phyloP scores from a whole-genome alignment of 2,113 vertebrate genomes.

The Cettia cetti region DNA sequence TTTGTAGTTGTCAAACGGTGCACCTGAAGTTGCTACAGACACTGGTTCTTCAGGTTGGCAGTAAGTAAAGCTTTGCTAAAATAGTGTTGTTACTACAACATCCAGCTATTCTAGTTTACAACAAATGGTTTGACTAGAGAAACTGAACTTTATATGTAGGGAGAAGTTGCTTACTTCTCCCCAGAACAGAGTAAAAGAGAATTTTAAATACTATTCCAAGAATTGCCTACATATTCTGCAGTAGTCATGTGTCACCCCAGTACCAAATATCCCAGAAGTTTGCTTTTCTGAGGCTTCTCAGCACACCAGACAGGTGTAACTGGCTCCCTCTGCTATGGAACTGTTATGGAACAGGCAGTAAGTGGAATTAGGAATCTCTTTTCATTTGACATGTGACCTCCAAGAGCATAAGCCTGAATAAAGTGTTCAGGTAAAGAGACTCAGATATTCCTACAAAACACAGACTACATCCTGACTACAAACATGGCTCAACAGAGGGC shows the following conservation, averaged over 20 bases:
- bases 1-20: background rate
- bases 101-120: background rate
- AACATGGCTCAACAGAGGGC: background rate
- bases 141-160: background rate
- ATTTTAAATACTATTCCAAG: background rate
- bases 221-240: background rate
- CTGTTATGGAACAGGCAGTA: background rate
- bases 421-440: background rate
- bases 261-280: background rate
- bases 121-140: background rate
- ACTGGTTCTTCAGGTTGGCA: background rate
- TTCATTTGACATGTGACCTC: background rate
- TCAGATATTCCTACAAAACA: background rate
- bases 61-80: background rate
- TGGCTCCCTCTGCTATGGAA: background rate
- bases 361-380: background rate
- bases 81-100: background rate
- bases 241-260: background rate
- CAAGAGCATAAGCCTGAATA: rapidly evolving
- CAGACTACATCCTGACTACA: background rate
- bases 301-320: background rate
- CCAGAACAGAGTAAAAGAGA: background rate
- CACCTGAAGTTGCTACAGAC: background rate
- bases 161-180: background rate
- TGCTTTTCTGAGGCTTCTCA: background rate